Conservation (phyloP, 2,797 vertebrate genomes). For the Notolabrus celidotus region DNA sequence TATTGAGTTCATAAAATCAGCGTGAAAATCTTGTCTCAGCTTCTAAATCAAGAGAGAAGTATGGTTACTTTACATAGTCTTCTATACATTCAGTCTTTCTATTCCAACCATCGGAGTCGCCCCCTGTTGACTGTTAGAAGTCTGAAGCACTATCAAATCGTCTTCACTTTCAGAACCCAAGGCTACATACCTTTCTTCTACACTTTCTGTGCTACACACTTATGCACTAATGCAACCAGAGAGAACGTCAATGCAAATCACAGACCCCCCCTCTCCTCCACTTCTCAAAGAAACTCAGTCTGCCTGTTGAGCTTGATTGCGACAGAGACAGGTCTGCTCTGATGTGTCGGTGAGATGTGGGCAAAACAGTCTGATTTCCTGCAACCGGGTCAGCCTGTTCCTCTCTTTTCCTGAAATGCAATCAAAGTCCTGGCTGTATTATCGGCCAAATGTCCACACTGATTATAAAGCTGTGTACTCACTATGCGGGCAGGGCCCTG, state of each 20-base stretch:
- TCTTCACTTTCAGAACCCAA: neutral
- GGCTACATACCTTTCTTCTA: neutral
- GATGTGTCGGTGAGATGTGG: neutral
- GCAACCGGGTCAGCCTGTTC: neutral
- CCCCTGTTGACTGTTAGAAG: too few species aligned
- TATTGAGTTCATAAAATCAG: too few species aligned
- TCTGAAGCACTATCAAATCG: too few species aligned
- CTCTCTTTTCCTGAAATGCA: neutral
- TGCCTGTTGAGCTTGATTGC: neutral
- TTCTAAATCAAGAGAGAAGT: too few species aligned
- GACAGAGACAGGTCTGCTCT: neutral
- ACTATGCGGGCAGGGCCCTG: too few species aligned
- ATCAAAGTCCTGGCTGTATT: neutral
- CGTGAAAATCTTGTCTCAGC: too few species aligned
- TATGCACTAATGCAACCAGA: neutral
- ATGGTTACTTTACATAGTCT: too few species aligned
- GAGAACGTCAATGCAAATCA: neutral
- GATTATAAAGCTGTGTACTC: too few species aligned
- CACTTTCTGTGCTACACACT: neutral
- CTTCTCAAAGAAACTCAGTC: too few species aligned
- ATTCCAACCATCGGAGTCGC: too few species aligned
- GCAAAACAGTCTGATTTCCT: neutral
- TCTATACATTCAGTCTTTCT: too few species aligned
- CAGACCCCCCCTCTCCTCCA: neutral
- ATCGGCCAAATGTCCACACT: neutral